phyloP scores from a whole-genome alignment of 2,888 invertebrate genomes.

The Sicus ferrugineus region DNA sequence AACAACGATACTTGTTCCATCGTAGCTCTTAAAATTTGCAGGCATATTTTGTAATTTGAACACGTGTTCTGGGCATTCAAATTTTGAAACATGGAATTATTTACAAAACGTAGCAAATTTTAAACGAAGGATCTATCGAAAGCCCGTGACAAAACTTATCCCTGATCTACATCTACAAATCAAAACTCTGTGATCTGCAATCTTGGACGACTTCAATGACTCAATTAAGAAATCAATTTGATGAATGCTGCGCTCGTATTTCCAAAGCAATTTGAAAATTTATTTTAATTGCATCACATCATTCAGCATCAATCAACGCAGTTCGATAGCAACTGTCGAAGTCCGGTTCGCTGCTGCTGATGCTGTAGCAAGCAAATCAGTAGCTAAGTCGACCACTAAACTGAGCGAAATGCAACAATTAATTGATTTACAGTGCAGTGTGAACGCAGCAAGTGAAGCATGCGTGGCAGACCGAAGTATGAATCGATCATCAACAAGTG shows the following conservation, averaged over 20 bases:
- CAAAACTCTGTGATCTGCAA: not conserved
- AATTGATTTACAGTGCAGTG: conserved; percentile 24
- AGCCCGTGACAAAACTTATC: no score
- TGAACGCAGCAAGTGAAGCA: conserved; percentile 4
- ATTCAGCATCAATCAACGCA: conserved; percentile 17
- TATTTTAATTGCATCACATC: conserved; percentile 31
- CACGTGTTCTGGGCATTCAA: not conserved
- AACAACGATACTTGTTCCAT: not conserved
- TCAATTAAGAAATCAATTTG: conserved; percentile 6
- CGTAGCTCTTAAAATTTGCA: not conserved
- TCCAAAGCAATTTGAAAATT: conserved; percentile 18
- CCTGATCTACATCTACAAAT: not conserved
- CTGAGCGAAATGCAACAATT: conserved; percentile 18
- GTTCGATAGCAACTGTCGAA: conserved; percentile 3
- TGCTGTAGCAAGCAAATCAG: conserved; percentile 18
- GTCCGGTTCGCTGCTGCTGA: not conserved
- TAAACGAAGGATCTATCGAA: no score
- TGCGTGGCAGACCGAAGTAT: not conserved
- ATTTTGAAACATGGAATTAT: no score
- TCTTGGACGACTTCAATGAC: not conserved
- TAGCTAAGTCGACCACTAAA: not conserved
- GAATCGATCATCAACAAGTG: conserved; percentile 28
- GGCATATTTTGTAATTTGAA: not conserved
- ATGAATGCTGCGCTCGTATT: not conserved
- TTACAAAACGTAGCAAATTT: no score